Evolutionary conservation across 2,888 invertebrate genomes (phyloP).

Genomic region (Patella ulyssiponensis): DNA sequence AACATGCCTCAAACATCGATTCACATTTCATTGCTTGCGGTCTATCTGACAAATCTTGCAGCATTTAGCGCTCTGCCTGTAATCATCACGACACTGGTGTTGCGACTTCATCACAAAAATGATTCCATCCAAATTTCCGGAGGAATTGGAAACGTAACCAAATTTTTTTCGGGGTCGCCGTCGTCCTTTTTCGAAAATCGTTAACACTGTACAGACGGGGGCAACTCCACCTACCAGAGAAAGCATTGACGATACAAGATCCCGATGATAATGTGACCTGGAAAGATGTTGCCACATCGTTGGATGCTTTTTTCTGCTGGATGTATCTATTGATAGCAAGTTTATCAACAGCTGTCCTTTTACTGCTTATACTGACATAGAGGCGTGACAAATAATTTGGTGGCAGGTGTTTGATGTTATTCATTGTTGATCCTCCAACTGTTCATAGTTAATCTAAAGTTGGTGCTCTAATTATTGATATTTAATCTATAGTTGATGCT

Average conservation of each 20-base stretch:
- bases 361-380: background rate
- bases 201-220: background rate
- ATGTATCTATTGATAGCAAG: background rate
- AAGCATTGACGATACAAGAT: background rate
- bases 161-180: background rate
- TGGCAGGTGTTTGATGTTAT: no score
- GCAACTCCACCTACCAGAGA: background rate
- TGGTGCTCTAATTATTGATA: no score
- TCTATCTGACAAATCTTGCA: conserved; percentile 24
- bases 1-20: conserved; percentile 33
- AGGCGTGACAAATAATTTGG: no score
- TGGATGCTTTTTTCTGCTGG: background rate
- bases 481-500: no score
- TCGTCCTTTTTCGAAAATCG: background rate
- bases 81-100: conserved; percentile 28
- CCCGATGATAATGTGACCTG: background rate
- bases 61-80: conserved; percentile 25
- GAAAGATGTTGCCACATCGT: background rate
- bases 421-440: no score
- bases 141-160: background rate
- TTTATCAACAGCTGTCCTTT: background rate
- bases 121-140: conserved; percentile 13
- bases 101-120: conserved; percentile 26
- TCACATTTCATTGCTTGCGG: conserved; percentile 31
- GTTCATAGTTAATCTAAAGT: no score